Conservation (phyloP, 2,113 vertebrate species). For the Chinchilla lanigera region DNA sequence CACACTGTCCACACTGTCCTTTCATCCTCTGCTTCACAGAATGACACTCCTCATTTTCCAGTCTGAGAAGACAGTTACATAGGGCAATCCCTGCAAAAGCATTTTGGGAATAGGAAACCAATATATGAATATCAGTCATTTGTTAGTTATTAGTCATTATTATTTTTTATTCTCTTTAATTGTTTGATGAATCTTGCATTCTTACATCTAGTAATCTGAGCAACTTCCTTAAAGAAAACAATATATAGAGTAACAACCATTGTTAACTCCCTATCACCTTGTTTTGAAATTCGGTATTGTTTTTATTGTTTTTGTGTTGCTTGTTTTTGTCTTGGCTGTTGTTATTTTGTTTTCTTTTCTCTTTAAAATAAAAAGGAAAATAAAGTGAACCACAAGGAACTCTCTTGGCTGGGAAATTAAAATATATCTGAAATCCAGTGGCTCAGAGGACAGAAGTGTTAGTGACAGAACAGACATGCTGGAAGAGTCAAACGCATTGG, state of each 20-base stretch:
- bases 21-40: neutral
- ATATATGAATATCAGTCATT: neutral
- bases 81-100: neutral
- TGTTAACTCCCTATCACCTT: too few species aligned
- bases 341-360: too few species aligned
- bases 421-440: neutral
- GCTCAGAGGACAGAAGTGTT: neutral
- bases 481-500: neutral
- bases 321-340: too few species aligned
- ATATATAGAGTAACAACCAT: too few species aligned
- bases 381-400: neutral
- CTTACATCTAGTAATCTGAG: too few species aligned
- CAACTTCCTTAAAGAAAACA: too few species aligned
- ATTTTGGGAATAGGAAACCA: neutral
- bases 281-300: too few species aligned
- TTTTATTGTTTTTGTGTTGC: too few species aligned
- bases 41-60: too few species aligned
- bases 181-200: too few species aligned
- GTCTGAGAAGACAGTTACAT: neutral
- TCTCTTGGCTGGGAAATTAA: conserved; percentile 31
- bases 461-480: neutral
- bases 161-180: too few species aligned
- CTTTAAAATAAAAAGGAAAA: too few species aligned
- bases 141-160: conserved; percentile 39
- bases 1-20: fast-evolving